These are phyloP conservation scores for Cavia porcellus DNA, from an alignment of 2,113 vertebrate genomes.

Conservation along the genomic window DNA sequence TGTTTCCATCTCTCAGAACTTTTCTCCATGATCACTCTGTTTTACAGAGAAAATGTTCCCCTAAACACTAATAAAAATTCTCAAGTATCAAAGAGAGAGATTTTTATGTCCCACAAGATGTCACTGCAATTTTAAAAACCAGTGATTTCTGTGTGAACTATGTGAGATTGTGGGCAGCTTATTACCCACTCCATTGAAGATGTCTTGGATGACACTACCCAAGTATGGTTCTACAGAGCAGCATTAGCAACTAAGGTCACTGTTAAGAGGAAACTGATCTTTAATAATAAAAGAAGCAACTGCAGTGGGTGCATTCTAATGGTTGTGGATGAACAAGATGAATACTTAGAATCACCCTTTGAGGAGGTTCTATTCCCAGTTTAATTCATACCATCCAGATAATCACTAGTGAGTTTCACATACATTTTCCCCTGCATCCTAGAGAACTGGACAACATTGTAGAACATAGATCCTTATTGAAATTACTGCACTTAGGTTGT, in stretches of 20 bases:
- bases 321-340: not conserved
- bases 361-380: not conserved
- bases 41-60: not conserved
- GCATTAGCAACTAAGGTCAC: not conserved
- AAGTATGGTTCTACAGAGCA: not conserved
- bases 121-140: not conserved
- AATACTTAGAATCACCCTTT: not conserved
- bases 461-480: not conserved
- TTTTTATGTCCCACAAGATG: not conserved
- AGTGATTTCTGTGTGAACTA: not conserved
- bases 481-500: not conserved
- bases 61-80: not conserved
- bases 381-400: constrained; percentile 2
- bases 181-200: not conserved
- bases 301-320: not conserved
- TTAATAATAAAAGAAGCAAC: constrained; percentile 18
- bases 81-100: not conserved
- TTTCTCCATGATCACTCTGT: constrained; percentile 5
- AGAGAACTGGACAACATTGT: not conserved
- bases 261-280: not conserved
- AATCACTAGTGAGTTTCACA: not conserved
- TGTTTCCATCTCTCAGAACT: not conserved
- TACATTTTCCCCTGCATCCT: not conserved
- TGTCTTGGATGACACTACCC: not conserved
- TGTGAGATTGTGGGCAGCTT: constrained; percentile 8